Conservation (phyloP, 2,888 invertebrate species). For the Amphipyra berbera region DNA sequence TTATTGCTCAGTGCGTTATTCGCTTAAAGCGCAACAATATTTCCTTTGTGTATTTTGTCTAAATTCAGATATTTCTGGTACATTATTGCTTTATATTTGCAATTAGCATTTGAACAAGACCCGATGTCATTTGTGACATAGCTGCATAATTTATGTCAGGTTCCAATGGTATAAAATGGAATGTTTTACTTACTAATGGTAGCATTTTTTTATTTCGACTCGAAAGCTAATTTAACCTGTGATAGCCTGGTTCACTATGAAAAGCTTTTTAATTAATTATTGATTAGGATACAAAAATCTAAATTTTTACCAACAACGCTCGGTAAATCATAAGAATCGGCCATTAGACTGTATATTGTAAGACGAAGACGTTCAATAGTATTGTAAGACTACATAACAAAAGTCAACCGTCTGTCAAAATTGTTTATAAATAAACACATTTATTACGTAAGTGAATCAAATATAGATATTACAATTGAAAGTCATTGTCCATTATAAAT, state of each 20-base stretch:
- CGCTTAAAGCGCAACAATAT: slow-evolving; percentile 11
- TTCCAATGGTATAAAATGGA: too few species aligned
- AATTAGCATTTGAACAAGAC: slow-evolving; percentile 29
- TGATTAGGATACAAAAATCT: too few species aligned
- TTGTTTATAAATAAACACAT: background rate
- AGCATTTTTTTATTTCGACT: too few species aligned
- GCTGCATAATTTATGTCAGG: too few species aligned
- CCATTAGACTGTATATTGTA: background rate
- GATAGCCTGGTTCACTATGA: too few species aligned
- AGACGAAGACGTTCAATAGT: too few species aligned
- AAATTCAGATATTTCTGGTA: slow-evolving; percentile 13
- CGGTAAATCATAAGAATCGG: too few species aligned
- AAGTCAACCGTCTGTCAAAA: slow-evolving; percentile 7
- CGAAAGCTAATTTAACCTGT: too few species aligned
- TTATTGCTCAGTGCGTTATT: slow-evolving; percentile 35
- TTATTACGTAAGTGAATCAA: slow-evolving; percentile 15
- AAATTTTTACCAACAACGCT: too few species aligned
- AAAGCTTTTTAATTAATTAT: too few species aligned
- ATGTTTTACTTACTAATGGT: too few species aligned
- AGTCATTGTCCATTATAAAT: slow-evolving; percentile 9
- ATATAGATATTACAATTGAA: slow-evolving; percentile 19
- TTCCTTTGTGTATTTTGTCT: slow-evolving; percentile 11
- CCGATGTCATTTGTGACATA: background rate
- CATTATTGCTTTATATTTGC: slow-evolving; percentile 2
- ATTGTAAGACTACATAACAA: background rate